Base-by-base conservation (phyloP, 1,140 invertebrate species). In the Homarus americanus region DNA sequence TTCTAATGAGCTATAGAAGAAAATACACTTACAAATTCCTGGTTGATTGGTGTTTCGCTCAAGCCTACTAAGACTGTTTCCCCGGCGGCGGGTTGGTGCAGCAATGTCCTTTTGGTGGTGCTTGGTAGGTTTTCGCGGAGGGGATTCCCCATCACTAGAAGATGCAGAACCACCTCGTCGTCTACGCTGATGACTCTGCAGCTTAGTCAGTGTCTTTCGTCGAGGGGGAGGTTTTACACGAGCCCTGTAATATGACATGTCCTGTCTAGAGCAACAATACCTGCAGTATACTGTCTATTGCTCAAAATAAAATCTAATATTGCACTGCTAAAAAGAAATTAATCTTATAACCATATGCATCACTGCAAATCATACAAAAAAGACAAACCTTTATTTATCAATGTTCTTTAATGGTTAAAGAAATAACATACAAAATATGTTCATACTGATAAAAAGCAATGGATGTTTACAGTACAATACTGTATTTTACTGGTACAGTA, bases 81-180 rank as follows among this genome's bases (percentile, higher is more conserved):
- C 85, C 24, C 85, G 34, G 41, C 85, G 75, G 2, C 85, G 85
- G 4, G 28, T 1, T 72, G 49, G 84, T 17, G 73, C 40, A 24
- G 32, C 44, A 10, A 34, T 38, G 53, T 34, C 76, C 36, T 66
- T 87, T 32, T 28, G 32, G 10, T n/a, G 53, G 24, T 38, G 36
- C 12, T 28, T 28, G 15, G 9, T 58, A 12, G 53, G 0, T 32
- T 38, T 38, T 12, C 10, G 75, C 24, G 49, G 24, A 34, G 85
- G 73, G 9, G 75, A 79, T 15, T 87, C 85, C 15, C 85, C 85
- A 0, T 87, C 85, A 66, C 75, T 87, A 28, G 83, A 85, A 15
- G 85, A 87, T 9, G 75, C 53, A 15, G 85, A 87, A 5, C 69
- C 69, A 10, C n/a, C 53, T 10, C 85, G 49, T 9, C 73, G 28